These are phyloP conservation scores for Caenorhabditis uteleia DNA, from an alignment of 2,888 invertebrate species.

Conservation along the genomic window DNA sequence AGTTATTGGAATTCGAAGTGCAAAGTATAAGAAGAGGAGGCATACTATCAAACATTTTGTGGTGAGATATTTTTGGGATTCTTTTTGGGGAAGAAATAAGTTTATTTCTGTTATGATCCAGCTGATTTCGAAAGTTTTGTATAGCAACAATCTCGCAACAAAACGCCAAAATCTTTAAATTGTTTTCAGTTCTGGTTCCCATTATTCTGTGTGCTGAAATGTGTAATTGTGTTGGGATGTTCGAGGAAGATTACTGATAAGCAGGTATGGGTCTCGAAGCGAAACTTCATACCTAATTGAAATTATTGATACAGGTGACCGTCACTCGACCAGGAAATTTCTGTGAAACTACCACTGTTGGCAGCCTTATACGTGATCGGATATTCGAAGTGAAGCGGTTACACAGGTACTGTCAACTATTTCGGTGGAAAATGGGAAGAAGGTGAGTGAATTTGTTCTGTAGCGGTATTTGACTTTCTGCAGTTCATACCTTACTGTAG, in stretches of 20 bases:
- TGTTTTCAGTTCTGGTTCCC: constrained; percentile 46
- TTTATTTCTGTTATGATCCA: no score
- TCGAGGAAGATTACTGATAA: constrained; percentile 41
- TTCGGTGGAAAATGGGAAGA: constrained; percentile 7
- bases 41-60: constrained; percentile 40
- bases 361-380: constrained; percentile 34
- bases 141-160: not conserved
- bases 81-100: not conserved
- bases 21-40: constrained; percentile 14
- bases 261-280: constrained; percentile 3
- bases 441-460: no score
- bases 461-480: no score
- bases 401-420: no score
- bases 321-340: constrained; percentile 32
- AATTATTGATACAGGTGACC: constrained; percentile 10
- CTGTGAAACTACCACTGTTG: constrained; percentile 30
- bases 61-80: constrained; percentile 10
- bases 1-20: constrained; percentile 46
- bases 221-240: constrained; percentile 37
- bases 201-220: constrained; percentile 34
- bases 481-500: no score
- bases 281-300: not conserved
- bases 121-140: no score
- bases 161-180: not conserved
- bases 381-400: constrained; percentile 18